These are phyloP conservation scores for Periphyllus acericola DNA, from an alignment of 2,888 invertebrate genomes.

Conservation along the genomic window DNA sequence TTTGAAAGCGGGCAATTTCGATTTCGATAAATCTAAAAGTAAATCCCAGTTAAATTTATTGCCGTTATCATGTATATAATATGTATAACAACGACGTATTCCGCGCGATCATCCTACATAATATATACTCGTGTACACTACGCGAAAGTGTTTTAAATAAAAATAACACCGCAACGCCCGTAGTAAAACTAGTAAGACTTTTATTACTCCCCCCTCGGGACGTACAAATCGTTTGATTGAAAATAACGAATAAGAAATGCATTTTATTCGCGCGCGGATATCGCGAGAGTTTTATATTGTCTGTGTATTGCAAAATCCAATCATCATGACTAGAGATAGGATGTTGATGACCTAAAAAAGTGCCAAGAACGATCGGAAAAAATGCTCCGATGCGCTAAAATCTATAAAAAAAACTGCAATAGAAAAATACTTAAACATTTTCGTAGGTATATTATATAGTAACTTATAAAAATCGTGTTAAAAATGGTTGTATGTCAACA, in stretches of 20 bases:
- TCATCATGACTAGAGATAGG: neutral
- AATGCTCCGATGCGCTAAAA: too few relatives aligned
- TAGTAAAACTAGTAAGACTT: slow-evolving; percentile 16
- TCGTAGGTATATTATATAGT: too few relatives aligned
- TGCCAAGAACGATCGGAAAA: too few relatives aligned
- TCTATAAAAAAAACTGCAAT: too few relatives aligned
- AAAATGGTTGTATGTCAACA: too few relatives aligned
- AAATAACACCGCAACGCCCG: neutral
- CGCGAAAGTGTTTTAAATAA: slow-evolving; percentile 8
- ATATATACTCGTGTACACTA: neutral
- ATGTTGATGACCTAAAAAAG: too few relatives aligned
- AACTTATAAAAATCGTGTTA: too few relatives aligned
- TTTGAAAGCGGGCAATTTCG: neutral
- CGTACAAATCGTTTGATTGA: slow-evolving; percentile 16
- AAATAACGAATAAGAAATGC: slow-evolving; percentile 17
- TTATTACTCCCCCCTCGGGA: neutral
- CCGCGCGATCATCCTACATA: neutral
- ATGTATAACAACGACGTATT: too few relatives aligned
- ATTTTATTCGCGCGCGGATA: neutral
- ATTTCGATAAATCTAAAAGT: neutral
- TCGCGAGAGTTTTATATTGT: neutral
- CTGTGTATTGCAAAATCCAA: neutral
- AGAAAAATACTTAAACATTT: too few relatives aligned
- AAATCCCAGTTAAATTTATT: neutral
- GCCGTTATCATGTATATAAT: too few relatives aligned